Conservation (phyloP, 2,888 invertebrate genomes). For the Thelaira solivaga region DNA sequence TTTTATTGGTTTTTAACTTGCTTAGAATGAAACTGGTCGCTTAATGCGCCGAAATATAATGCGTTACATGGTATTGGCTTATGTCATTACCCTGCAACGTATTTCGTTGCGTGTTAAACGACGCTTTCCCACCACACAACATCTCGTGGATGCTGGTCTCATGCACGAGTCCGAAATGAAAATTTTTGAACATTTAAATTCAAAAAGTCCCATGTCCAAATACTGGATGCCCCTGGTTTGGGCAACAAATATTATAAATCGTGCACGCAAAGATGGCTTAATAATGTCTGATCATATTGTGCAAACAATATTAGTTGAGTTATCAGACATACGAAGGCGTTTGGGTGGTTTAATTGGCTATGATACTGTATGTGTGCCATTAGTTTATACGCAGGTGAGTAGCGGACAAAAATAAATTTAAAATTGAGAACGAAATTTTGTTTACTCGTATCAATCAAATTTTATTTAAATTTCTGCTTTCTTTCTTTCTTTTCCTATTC, state of each 20-base stretch:
- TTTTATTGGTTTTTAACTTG: background rate
- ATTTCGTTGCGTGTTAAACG: conserved; percentile 92
- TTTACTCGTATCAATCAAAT: background rate
- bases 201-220: conserved; percentile 92
- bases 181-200: conserved; percentile 93
- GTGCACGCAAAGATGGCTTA: conserved; percentile 89
- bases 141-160: conserved; percentile 92
- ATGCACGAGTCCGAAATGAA: conserved; percentile 95
- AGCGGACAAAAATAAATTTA: background rate
- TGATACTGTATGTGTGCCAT: conserved; percentile 93
- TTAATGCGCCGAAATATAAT: conserved; percentile 94
- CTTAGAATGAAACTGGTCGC: conserved; percentile 91
- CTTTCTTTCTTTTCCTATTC: background rate
- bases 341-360: conserved; percentile 92
- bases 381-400: conserved; percentile 92
- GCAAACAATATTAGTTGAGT: conserved; percentile 91
- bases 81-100: conserved; percentile 91
- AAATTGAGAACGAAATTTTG: background rate
- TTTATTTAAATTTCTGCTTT: background rate
- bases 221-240: conserved; percentile 96
- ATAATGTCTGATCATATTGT: conserved; percentile 94
- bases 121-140: conserved; percentile 92
- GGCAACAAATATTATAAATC: conserved; percentile 94
- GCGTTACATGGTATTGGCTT: conserved; percentile 91
- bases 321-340: conserved; percentile 91